Evolutionary conservation across 2,797 vertebrate species (phyloP), one percentile per base, ranked within the genome.

Genomic region (Muscicapa striata): DNA sequence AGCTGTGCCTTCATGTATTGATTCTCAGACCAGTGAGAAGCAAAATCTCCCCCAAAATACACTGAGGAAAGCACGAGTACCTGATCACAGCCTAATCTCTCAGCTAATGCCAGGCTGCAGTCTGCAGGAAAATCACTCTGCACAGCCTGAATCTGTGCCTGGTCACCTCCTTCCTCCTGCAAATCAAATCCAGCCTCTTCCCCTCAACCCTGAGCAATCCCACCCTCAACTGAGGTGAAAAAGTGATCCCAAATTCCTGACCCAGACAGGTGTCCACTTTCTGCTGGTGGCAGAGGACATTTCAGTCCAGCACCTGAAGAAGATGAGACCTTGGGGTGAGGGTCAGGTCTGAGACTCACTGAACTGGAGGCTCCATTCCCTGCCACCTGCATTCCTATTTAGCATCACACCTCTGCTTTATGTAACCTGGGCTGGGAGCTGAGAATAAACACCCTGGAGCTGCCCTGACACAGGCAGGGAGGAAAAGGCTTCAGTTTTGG

Each of bases 21-120:
- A 95, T 94, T 91, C 83, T 63, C 80, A 94, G 80, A 76, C 38
- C 63, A 88, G 85, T 3, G 67, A 94, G 95, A 81, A 93, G 57
- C 94, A 79, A 88, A 91, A 88, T 87, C 94, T 86, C 40, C 77
- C 90, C 45, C 63, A 41, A 82, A 94, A 94, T 84, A 59, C 85
- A 73, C 93, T 43, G 55, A 91, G 0, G 3, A 30, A 87, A 93
- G 83, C 85, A 67, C 20, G 43, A 84, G 89, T 70, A 89, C 76
- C 91, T 90, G 88, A 84, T 91, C 91, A 34, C 32, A 75, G 13
- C 81, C 91, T 86, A 58, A 96, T 91, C 83, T 87, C 84, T 67
- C 75, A 36, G 89, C 86, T 86, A 81, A 86, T 5, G 30, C 62
- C 81, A 68, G 59, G 16, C 81, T 87, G 79, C 6, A 14, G 72